These are phyloP conservation scores for Butorides virescens DNA, from an alignment of 2,113 vertebrate genomes.

Conservation along the genomic window DNA sequence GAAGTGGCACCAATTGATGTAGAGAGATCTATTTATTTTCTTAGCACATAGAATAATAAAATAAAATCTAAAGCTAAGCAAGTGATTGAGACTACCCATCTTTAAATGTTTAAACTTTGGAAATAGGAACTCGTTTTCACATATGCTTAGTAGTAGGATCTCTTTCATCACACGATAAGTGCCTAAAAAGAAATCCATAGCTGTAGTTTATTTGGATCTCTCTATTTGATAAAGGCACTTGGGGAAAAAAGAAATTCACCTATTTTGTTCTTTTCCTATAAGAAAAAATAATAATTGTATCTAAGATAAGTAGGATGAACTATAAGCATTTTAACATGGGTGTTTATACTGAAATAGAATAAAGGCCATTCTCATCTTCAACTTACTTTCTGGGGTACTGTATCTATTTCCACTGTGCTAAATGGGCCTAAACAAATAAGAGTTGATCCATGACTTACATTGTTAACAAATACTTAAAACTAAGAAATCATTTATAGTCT, in stretches of 20 bases:
- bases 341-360: background rate
- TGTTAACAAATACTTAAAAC: background rate
- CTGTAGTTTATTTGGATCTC: background rate
- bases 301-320: background rate
- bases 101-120: background rate
- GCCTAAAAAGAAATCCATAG: background rate
- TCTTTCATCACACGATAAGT: accelerated
- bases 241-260: accelerated
- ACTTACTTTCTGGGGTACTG: accelerated
- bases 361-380: background rate
- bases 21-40: background rate
- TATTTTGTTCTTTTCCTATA: background rate
- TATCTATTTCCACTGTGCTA: background rate
- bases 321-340: background rate
- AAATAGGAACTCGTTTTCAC: background rate
- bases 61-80: background rate
- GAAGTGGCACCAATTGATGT: background rate
- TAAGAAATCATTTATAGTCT: background rate
- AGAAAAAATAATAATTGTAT: background rate
- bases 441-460: background rate
- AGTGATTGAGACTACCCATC: background rate
- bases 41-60: background rate
- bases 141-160: background rate
- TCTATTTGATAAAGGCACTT: background rate
- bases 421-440: background rate